Evolutionary conservation across 2,113 vertebrate species (phyloP), one percentile per base, ranked within the genome.

Genomic region (Casuarius casuarius): DNA sequence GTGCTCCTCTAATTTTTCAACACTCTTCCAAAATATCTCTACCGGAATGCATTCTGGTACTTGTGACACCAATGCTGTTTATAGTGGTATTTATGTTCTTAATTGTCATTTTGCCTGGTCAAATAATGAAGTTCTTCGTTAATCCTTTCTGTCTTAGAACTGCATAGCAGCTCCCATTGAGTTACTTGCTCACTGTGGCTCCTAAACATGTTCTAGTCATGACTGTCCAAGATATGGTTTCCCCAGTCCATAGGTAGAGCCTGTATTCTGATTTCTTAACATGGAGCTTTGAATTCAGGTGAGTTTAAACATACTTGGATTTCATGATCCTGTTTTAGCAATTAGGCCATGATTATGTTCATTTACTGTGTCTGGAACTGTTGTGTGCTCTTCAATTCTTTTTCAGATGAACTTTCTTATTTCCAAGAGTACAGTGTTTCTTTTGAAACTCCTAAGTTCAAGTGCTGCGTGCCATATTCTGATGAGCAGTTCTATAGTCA

Each of bases 401-500:
- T 74, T 90, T 76, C 42, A 46, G 28, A 26, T 51, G 0, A 42
- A 72, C 84, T 75, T 89, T 81, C 19, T 87, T 91, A 38, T 71
- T 90, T 94, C 79, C 74, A 0, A n/a, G 94, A 75, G 70, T 93
- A 87, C 71, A 62, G 26, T 62, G 20, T 54, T 88, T 54, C 21
- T 73, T 63, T 40, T 10, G 4, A 67, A 70, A 62, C 48, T 87
- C 33, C 49, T 28, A 59, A 85, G 90, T 96, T 96, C 9, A 1
- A 93, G 33, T 92, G 18, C 51, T 88, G 71, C 13, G 23, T 92
- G 59, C 75, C 75, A 76, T 88, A 31, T 80, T 96, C 5, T 51
- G 70, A 93, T 74, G 91, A 92, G 63, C 91, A 94, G 67, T 67
- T 94, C 82, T 96, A 51, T 46, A 96, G 93, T 80, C 85, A 90